phyloP scores from a whole-genome alignment of 1,140 invertebrate genomes.

The Mizuhopecten yessoensis region DNA sequence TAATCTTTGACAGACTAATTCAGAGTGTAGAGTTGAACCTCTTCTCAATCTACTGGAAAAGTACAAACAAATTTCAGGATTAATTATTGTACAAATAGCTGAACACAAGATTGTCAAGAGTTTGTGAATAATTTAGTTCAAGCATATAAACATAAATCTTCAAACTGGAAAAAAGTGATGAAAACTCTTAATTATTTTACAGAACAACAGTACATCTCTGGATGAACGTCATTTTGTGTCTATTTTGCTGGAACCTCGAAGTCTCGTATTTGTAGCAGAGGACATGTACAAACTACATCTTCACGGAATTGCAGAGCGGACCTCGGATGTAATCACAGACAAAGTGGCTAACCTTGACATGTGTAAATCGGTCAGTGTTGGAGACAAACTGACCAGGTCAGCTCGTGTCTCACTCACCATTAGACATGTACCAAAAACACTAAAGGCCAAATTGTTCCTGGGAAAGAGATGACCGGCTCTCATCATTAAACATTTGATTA shows the following conservation, averaged over 20 bases:
- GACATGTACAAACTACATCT: conserved; percentile 93
- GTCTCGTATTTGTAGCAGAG: conserved; percentile 93
- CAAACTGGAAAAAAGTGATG: too few species aligned
- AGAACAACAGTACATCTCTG: conserved; percentile 63
- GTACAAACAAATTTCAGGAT: too few species aligned
- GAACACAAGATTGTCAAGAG: too few species aligned
- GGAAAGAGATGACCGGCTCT: conserved; percentile 69
- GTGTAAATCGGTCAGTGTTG: conserved; percentile 67
- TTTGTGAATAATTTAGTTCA: too few species aligned
- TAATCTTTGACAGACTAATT: too few species aligned
- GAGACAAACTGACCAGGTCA: conserved; percentile 85
- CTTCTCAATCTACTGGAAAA: too few species aligned
- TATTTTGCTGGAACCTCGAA: conserved; percentile 93
- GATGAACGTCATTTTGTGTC: conserved; percentile 84
- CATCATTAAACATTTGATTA: too few species aligned
- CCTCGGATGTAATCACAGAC: conserved; percentile 88
- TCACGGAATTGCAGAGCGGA: conserved; percentile 93
- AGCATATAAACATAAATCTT: too few species aligned
- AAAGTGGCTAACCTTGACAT: conserved; percentile 87
- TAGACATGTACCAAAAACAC: conserved; percentile 95
- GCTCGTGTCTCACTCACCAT: conserved; percentile 96
- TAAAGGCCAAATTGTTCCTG: conserved; percentile 86
- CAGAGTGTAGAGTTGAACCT: too few species aligned
- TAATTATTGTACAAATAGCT: too few species aligned
- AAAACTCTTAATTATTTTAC: too few species aligned